Base-by-base conservation (phyloP, 2,797 vertebrate species). In the Myotis findleyi region DNA sequence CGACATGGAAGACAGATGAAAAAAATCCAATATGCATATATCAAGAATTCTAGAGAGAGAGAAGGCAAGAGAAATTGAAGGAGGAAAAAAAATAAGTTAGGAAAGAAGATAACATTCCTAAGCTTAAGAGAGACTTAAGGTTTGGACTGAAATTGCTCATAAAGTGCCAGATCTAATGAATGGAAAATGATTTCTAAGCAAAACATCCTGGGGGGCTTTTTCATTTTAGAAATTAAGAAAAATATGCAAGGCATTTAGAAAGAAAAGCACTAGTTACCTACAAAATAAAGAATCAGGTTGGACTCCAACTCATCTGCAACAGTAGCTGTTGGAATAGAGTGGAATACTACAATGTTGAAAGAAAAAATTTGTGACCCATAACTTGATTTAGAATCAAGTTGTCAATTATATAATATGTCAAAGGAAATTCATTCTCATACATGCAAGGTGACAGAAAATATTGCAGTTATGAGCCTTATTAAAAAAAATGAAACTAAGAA, bases 311-410 rank as follows among this genome's bases (percentile, higher is more conserved):
- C 27, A 25, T 59, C 20, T 89, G 51, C 18, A 77, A 84, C 20
- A 72, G 17, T 80, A 80, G 86, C 62, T 93, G 33, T 23, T 80
- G 68, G 38, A 76, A 75, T 5, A 53, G 25, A 55, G 41, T 6
- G 2, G 25, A 84, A 44, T n/a, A 59, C 57, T 51, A 11, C 0
- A 33, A 25, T 80, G 91, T 86, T 85, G 44, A 95, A 85, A 93
- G 71, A 89, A 41, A 75, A 55, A 83, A 55, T n/a, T 12, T 81
- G 51, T 95, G 68, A 82, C 55, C 36, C 10, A 3, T 30, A 91
- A 89, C 62, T 57, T 95, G 82, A 94, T 91, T 84, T 95, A 55
- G 77, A 95, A 57, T 73, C 20, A n/a, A 89, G 84, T 3, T 93
- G 72, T 77, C 84, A 86, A 89, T 73, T 89, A 77, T 25, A 53